Conservation (phyloP, 2,888 invertebrate species). For the Athalia circularis region DNA sequence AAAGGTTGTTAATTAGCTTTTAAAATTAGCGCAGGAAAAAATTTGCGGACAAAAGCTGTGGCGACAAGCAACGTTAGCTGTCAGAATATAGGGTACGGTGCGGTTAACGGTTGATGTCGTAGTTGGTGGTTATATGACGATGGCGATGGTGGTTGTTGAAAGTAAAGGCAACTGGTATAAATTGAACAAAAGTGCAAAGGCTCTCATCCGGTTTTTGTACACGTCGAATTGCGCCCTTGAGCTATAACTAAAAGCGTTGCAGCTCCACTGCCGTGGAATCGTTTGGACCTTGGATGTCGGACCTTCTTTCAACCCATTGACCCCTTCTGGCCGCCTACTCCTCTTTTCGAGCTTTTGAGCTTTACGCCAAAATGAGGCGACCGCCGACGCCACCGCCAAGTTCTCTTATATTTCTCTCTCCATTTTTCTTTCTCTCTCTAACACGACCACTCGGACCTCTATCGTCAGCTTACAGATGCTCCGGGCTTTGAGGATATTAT, state of each 20-base stretch:
- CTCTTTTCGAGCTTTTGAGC: constrained; percentile 30
- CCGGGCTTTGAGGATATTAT: constrained; percentile 24
- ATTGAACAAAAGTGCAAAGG: constrained; percentile 38
- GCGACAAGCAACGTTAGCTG: background rate
- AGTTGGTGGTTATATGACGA: no score
- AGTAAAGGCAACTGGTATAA: constrained; percentile 1
- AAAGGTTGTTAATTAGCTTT: constrained; percentile 37
- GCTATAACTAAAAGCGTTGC: constrained; percentile 29
- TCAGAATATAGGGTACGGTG: background rate
- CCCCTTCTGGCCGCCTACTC: constrained; percentile 23
- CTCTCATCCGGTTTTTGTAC: constrained; percentile 7
- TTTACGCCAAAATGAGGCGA: constrained; percentile 32
- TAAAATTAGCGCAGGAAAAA: constrained; percentile 18
- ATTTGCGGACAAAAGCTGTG: background rate
- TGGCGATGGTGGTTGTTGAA: constrained; percentile 4
- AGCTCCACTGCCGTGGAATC: constrained; percentile 13
- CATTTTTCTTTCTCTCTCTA: constrained; percentile 15
- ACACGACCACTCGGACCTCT: constrained; percentile 34
- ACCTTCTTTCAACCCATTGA: constrained; percentile 40
- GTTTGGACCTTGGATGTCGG: constrained; percentile 26
- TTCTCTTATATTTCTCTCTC: background rate
- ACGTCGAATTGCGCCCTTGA: background rate
- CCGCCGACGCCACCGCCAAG: constrained; percentile 16
- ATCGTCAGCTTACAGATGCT: constrained; percentile 42
- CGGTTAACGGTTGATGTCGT: background rate